Base-by-base conservation (phyloP, 1,140 invertebrate genomes). In the Drosophila pseudoananassae region DNA sequence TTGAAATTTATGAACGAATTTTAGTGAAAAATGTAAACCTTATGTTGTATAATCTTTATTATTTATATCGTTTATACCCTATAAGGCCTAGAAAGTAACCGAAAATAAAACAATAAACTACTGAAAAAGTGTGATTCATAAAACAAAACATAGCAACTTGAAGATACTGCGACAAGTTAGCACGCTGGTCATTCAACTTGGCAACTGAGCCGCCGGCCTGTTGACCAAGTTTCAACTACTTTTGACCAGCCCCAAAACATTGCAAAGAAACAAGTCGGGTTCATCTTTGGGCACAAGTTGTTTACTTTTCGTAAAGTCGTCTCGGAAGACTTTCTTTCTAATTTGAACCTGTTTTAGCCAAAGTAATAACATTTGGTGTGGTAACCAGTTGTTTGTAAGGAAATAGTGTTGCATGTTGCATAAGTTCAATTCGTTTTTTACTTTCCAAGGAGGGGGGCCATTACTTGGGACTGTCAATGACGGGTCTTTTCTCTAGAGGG, bases 291-390 rank as follows among this genome's bases (percentile, higher is more conserved):
- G 31, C 52, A 57, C 25, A 53, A 72, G 60, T 75, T 75, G 82
- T 85, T 87, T 75, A 80, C 79, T 76, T 75, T 68, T 75, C 53
- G 75, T 59, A 29, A 36, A 58, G 55, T 57, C 47, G 43, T 43
- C 53, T 60, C 31, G 43, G 55, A 60, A 81, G 57, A 85, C 81
- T 85, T 85, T 85, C 81, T 85, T 85, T 87, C 85, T 68, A 87
- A 78, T 87, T 87, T 78, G 12, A 87, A 82, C 78, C 80, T 68
- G 82, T 81, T 77, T 74, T 25, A 33, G 29, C 40, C 15, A 56
- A 56, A 56, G 61, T 54, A 71, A 71, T 59, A 71, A 52, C 66
- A 46, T 27, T 58, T 23, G 31, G 10, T 59, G 46, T 51, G 47
- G 45, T 36, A 71, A 71, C 66, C 54, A 71, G 66, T 71, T 58